Base-by-base conservation (phyloP, 2,888 invertebrate species). In the Trissoscelio sp. region DNA sequence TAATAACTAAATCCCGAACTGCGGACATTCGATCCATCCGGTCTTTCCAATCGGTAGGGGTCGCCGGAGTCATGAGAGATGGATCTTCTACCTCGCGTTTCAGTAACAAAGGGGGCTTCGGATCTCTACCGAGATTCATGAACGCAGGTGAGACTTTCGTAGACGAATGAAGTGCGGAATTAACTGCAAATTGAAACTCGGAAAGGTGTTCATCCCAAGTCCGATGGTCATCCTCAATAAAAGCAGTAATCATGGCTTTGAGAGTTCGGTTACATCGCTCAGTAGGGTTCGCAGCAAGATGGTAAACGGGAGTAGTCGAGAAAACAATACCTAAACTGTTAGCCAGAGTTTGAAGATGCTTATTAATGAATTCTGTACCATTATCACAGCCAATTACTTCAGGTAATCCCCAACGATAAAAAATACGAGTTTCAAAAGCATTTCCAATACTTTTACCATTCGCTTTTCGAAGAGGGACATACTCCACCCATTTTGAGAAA, bases 371-470 rank as follows among this genome's bases (percentile, higher is more conserved):
- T 6, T 24, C 24, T 24, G 24, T 24, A 4, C 24, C 24, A 24
- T 24, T 24, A 24, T 24, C 24, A 24, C 3, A 4, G 3, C 3
- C 6, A 24, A 4, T 4, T 24, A 24, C 24, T 24, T 24, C 24
- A 24, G 6, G 24, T 24, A 24, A 4, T 6, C 24, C 24, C 24
- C 24, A 24, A 24, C 6, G 24, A 24, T 4, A 24, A n/a, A 37
- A 46, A 14, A 85, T 70, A 1, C 75, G 51, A 2, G 83, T 69
- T 34, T 85, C 75, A 11, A 86, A 51, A 2, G 60, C 64, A 11
- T 79, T 34, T 6, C 12, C 11, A 16, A 79, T 73, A 0, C 16
- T 79, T 6, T 18, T 60, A 2, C 67, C 73, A 31, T 20, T 72
- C 0, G 80, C 80, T 22, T 58, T 62, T 24, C 69, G 11, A 0